Conservation (phyloP, 53 echinoderm and acorn worm genomes). For the Henricia sp. region DNA sequence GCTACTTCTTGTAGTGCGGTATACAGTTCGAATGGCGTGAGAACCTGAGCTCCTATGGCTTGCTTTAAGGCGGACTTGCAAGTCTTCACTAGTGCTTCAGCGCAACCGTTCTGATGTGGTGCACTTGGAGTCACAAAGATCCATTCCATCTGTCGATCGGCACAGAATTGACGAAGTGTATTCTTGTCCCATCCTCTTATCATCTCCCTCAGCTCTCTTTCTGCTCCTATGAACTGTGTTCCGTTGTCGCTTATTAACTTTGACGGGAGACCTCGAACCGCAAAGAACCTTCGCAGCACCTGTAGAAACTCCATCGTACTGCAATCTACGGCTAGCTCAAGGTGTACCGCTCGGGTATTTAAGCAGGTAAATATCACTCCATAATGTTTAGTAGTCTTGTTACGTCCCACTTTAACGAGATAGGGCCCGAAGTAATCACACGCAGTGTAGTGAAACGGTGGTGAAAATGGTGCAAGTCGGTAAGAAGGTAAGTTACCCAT, state of each 20-base stretch:
- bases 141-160: no score
- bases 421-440: constrained; percentile 70
- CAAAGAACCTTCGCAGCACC: constrained; percentile 58
- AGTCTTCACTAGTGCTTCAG: no score
- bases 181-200: constrained; percentile 67
- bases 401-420: constrained; percentile 47
- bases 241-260: no score
- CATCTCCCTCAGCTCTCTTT: no score
- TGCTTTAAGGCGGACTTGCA: no score
- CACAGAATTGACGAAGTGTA: no score
- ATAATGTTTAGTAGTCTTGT: constrained; percentile 64
- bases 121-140: no score
- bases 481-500: constrained; percentile 52
- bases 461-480: constrained; percentile 53
- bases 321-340: constrained; percentile 63
- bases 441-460: constrained; percentile 42
- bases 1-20: constrained; percentile 64
- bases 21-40: no score
- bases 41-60: no score
- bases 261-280: constrained; percentile 65
- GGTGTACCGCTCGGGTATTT: constrained; percentile 71
- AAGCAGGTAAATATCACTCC: constrained; percentile 72
- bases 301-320: constrained; percentile 72
- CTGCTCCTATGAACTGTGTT: no score
- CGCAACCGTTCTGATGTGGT: no score